Percentiles rank a stretch among this genome's conserved stretches.
These are phyloP conservation scores for Campopleginae sp. DNA, from an alignment of 2,888 invertebrate species.

Conservation along the genomic window DNA sequence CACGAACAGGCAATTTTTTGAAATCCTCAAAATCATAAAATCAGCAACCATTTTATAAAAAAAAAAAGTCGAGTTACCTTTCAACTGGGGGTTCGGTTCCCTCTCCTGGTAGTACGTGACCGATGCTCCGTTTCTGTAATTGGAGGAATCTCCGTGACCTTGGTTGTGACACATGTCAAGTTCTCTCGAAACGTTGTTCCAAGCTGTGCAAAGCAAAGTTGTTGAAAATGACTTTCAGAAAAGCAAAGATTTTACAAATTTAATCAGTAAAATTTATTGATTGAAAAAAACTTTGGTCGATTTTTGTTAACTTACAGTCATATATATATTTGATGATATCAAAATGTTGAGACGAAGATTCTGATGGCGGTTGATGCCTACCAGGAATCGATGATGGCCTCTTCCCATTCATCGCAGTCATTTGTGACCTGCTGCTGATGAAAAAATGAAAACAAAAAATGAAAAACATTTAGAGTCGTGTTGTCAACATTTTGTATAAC, in stretches of 20 bases:
- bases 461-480: background rate
- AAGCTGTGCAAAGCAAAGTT: slow-evolving; percentile 79
- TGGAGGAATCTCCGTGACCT: slow-evolving; percentile 79
- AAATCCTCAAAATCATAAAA: background rate
- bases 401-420: slow-evolving; percentile 82
- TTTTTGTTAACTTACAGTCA: slow-evolving; percentile 85
- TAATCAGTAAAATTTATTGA: background rate
- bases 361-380: slow-evolving; percentile 77
- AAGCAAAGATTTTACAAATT: background rate
- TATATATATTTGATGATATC: slow-evolving; percentile 92
- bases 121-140: slow-evolving; percentile 85
- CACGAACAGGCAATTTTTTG: too few species aligned
- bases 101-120: slow-evolving; percentile 88
- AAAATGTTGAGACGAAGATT: slow-evolving; percentile 87
- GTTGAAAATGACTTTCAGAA: background rate
- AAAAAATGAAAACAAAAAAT: slow-evolving; percentile 17
- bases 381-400: slow-evolving; percentile 79
- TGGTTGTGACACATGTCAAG: slow-evolving; percentile 84
- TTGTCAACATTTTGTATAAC: background rate
- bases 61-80: slow-evolving; percentile 73
- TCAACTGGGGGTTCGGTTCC: slow-evolving; percentile 82
- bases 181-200: slow-evolving; percentile 85
- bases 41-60: background rate
- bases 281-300: background rate
- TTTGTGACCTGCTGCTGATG: slow-evolving; percentile 79